These are phyloP conservation scores for Neolamprologus fasciatus DNA, from an alignment of 2,113 vertebrate genomes.

Conservation along the genomic window DNA sequence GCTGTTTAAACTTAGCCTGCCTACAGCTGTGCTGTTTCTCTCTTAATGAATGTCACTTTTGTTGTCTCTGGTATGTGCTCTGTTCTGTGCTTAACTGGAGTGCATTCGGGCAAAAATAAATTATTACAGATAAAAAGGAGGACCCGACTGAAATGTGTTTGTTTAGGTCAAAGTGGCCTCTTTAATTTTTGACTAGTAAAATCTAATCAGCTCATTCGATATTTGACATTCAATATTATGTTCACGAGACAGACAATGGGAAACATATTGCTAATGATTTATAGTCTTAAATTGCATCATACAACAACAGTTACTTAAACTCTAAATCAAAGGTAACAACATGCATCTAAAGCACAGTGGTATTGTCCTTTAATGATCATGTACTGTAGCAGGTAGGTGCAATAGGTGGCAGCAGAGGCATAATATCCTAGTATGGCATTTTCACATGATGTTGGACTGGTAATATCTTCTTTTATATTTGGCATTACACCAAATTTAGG, in stretches of 20 bases:
- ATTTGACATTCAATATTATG: neutral
- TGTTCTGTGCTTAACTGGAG: neutral
- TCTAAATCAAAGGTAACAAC: neutral
- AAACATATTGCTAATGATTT: neutral
- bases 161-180: neutral
- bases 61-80: neutral
- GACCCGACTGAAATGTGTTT: neutral
- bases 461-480: neutral
- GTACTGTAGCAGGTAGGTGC: neutral
- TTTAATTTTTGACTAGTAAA: neutral
- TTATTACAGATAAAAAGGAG: neutral
- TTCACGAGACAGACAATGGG: accelerated
- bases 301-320: neutral
- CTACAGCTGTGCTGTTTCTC: neutral
- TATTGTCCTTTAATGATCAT: neutral
- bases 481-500: neutral
- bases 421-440: neutral
- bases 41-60: neutral
- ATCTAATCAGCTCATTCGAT: neutral
- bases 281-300: neutral
- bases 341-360: neutral
- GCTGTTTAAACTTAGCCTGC: neutral
- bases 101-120: neutral
- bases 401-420: slow-evolving; percentile 31
- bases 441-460: neutral